phyloP scores from a whole-genome alignment of 2,113 vertebrate genomes.

The Oreotrochilus melanogaster region DNA sequence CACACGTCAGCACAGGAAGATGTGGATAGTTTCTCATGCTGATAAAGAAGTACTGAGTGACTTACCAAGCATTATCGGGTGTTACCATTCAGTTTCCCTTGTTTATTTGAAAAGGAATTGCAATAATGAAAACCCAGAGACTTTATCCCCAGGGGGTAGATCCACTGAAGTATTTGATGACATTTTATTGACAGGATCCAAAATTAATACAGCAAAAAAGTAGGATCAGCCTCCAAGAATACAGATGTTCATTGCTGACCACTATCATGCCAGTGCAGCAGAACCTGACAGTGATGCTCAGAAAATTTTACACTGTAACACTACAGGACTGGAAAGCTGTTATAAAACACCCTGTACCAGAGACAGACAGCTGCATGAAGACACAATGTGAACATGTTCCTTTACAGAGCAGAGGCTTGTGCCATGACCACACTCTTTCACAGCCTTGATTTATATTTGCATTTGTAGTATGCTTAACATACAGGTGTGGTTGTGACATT shows the following conservation, averaged over 20 bases:
- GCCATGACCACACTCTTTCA: background rate
- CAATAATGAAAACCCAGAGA: background rate
- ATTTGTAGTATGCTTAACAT: background rate
- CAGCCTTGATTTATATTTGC: background rate
- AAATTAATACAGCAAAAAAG: background rate
- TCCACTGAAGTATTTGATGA: background rate
- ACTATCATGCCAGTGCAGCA: background rate
- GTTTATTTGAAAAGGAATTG: background rate
- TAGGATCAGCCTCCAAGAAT: background rate
- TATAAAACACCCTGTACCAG: background rate
- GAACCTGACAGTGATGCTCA: background rate
- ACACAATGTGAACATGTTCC: background rate
- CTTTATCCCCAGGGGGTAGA: background rate
- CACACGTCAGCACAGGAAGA: background rate
- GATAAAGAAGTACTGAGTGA: background rate
- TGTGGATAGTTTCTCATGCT: background rate
- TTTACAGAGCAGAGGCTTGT: background rate
- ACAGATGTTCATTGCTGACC: background rate
- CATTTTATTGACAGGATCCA: background rate
- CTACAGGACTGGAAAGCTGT: background rate
- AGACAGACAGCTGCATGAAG: background rate
- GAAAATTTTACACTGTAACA: background rate
- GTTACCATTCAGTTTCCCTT: background rate
- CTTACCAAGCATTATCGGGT: background rate
- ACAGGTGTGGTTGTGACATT: background rate